Evolutionary conservation across 1,140 invertebrate genomes (phyloP), one percentile per base, ranked within the genome.

Genomic region (Drosophila aff.): DNA sequence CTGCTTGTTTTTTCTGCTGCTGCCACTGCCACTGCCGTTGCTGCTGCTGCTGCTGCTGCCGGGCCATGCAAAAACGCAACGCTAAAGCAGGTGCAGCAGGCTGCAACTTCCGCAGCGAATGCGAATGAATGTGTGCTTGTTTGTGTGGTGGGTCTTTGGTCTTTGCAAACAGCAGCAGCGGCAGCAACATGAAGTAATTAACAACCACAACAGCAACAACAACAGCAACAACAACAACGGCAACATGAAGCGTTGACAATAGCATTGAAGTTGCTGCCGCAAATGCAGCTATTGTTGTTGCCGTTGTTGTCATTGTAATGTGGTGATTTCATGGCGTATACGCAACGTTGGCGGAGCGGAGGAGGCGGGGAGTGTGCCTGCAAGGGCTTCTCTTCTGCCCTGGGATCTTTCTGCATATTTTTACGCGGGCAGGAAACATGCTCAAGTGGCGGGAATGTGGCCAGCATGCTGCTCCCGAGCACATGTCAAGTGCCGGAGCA

Each of bases 151-250:
- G 57, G 52, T 81, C 79, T 81, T 80, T 81, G 57, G 52, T 81
- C 78, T 81, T 80, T 81, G 76, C 72, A 83, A 83, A 79, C 76
- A 82, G 64, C 61, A 58, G 71, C 38, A 62, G 73, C 61, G 74
- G 74, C 77, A 89, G 74, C 81, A 90, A 90, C 85, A 87, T 87
- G 67, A 87, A 87, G 83, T 87, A 87, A 87, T 87, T 87, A 87
- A 87, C 80, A 87, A 89, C 83, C 66, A 87, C 83, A 86, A 80
- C 74, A 77, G 41, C 61, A 60, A 49, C 65, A 68, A 38, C 67
- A 76, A 44, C 63, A 78, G 23, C 75, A n/a, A 4, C 61, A 64
- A 62, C 62, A 76, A 67, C 81, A 81, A 74, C 60, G 74, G 68
- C 50, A 50, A 69, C 43, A 53, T 40, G 53, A 90, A 90, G 81